Percentiles rank a stretch among this genome's conserved stretches.
phyloP scores from a whole-genome alignment of 2,888 invertebrate species.

The Alcis repandata region DNA sequence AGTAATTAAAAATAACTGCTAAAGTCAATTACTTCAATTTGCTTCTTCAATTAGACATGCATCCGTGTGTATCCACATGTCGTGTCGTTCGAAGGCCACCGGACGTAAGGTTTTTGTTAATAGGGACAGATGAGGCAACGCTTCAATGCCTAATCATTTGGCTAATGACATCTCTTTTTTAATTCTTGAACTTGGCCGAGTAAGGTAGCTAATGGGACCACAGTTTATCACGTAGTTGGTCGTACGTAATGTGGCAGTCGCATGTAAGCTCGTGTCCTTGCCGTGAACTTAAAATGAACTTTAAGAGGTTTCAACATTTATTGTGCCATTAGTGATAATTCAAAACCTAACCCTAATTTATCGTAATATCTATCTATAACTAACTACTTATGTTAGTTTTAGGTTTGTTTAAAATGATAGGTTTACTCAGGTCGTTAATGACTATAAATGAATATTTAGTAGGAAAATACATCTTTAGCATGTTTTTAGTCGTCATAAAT shows the following conservation, averaged over 20 bases:
- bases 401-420: background rate
- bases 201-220: slow-evolving; percentile 53
- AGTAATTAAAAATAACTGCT: background rate
- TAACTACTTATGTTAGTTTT: background rate
- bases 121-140: slow-evolving; percentile 68
- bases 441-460: too few species aligned
- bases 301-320: slow-evolving; percentile 22
- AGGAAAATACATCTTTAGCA: too few species aligned
- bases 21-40: slow-evolving; percentile 16
- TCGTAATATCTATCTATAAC: background rate
- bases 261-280: slow-evolving; percentile 46
- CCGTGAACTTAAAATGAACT: slow-evolving; percentile 46
- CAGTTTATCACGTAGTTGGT: slow-evolving; percentile 26
- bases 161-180: slow-evolving; percentile 57
- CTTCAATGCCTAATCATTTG: slow-evolving; percentile 63
- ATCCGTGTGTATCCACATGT: slow-evolving; percentile 29
- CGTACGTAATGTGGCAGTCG: slow-evolving; percentile 44
- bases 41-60: slow-evolving; percentile 24
- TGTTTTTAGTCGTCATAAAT: too few species aligned
- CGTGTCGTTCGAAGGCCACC: slow-evolving; percentile 67
- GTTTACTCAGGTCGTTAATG: too few species aligned
- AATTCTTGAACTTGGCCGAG: slow-evolving; percentile 75
- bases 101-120: slow-evolving; percentile 72
- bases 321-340: background rate
- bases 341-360: background rate